Conservation (phyloP, 2,888 invertebrate genomes). For the Erebia aethiops region DNA sequence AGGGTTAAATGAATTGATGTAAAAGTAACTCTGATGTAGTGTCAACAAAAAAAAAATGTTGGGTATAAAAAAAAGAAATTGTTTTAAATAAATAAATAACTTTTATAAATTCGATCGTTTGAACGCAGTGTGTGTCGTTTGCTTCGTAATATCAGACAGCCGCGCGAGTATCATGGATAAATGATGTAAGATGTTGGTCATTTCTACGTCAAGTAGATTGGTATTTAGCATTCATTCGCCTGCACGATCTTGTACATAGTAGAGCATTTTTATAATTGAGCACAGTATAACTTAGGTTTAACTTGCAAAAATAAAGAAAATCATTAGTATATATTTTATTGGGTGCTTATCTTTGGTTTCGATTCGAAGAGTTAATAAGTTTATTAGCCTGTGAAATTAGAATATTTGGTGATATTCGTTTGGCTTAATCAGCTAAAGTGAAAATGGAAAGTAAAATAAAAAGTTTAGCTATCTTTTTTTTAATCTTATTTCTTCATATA, state of each 20-base stretch:
- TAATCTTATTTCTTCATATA: constrained; percentile 33
- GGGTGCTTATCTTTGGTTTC: not conserved
- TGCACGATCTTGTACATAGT: not conserved
- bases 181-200: constrained; percentile 23
- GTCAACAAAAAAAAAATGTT: no score
- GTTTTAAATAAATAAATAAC: no score
- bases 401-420: not conserved
- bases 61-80: no score
- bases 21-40: no score
- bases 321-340: not conserved
- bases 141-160: not conserved
- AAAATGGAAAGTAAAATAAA: constrained; percentile 9
- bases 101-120: no score
- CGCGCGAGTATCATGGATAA: not conserved
- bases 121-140: no score
- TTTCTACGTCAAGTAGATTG: not conserved
- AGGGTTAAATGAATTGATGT: no score
- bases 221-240: constrained; percentile 1
- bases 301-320: not conserved
- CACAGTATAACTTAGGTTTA: no score
- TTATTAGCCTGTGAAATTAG: not conserved
- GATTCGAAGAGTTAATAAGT: not conserved
- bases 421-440: constrained; percentile 7
- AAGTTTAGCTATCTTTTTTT: not conserved
- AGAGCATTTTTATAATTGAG: not conserved